Conservation (phyloP, 2,888 invertebrate species). For the Trypoxylon attenuatum region DNA sequence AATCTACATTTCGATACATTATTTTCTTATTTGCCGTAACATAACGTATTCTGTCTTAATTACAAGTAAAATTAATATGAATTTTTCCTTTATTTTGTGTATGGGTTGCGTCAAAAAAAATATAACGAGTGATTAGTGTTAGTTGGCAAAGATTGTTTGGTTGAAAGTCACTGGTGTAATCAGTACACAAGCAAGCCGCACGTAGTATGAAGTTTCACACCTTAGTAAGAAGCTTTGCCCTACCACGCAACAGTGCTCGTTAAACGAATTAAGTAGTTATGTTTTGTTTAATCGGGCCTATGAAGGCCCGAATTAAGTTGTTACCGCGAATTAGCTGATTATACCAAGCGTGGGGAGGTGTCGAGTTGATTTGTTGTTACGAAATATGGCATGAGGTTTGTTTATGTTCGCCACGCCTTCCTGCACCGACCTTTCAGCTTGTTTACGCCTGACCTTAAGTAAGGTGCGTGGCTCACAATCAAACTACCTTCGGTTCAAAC, state of each 20-base stretch:
- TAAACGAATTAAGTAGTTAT: conserved; percentile 67
- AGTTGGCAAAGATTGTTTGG: not conserved
- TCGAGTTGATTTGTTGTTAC: conserved; percentile 67
- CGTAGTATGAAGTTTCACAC: conserved; percentile 35
- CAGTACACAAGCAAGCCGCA: conserved; percentile 16
- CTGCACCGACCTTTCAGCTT: conserved; percentile 46
- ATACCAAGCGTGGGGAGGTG: conserved; percentile 61
- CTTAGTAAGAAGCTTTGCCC: conserved; percentile 29
- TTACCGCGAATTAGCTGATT: conserved; percentile 70
- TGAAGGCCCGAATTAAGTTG: conserved; percentile 69
- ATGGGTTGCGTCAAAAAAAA: not conserved
- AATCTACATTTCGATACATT: no score
- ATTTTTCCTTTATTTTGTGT: no score
- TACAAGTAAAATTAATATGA: no score
- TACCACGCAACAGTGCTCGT: conserved; percentile 54
- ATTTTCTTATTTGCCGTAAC: no score
- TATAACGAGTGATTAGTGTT: not conserved
- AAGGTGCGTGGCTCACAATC: no score
- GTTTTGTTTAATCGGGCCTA: conserved; percentile 68
- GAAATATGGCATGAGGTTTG: conserved; percentile 52
- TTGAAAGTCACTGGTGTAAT: conserved; percentile 20
- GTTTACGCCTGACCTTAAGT: conserved; percentile 50
- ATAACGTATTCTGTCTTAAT: no score
- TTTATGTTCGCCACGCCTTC: conserved; percentile 50
- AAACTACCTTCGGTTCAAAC: no score